Evolutionary conservation across 2,797 vertebrate genomes (phyloP).

Genomic region (Hoplostethus mediterraneus): DNA sequence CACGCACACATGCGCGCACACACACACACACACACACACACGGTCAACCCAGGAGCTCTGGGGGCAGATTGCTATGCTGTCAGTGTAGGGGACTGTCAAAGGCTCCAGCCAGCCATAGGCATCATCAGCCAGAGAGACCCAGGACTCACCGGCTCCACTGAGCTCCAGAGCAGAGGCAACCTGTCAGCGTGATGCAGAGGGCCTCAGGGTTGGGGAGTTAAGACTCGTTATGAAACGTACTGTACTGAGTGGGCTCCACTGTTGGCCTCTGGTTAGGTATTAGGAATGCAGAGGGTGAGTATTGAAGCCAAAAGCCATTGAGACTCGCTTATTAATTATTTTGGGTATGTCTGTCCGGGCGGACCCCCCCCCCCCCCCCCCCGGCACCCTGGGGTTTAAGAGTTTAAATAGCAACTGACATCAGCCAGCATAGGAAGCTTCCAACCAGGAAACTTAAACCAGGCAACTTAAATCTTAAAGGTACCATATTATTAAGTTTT

Average conservation of each 20-base stretch:
- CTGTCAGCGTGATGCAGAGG: slow-evolving; percentile 41
- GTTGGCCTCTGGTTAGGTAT: slow-evolving; percentile 21
- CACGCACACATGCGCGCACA: slow-evolving; percentile 26
- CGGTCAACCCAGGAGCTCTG: slow-evolving; percentile 53
- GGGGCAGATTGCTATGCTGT: slow-evolving; percentile 72
- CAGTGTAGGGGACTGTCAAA: slow-evolving; percentile 65
- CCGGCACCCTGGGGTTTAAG: too few relatives aligned
- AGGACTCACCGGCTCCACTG: slow-evolving; percentile 68
- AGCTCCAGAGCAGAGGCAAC: slow-evolving; percentile 54
- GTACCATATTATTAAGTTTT: too few relatives aligned
- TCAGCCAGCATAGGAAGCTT: slow-evolving; percentile 1
- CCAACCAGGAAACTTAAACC: neutral
- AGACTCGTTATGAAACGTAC: slow-evolving; percentile 38
- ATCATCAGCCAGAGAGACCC: slow-evolving; percentile 54
- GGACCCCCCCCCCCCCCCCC: too few relatives aligned
- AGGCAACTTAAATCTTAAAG: slow-evolving; percentile 32
- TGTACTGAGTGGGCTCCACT: slow-evolving; percentile 12
- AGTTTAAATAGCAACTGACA: slow-evolving; percentile 3
- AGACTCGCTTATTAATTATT: neutral
- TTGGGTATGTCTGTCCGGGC: too few relatives aligned
- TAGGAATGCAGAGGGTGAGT: slow-evolving; percentile 10
- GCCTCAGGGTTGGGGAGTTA: slow-evolving; percentile 19
- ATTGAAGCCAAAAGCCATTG: slow-evolving; percentile 1
- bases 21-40: slow-evolving; percentile 46
- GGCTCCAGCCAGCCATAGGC: slow-evolving; percentile 69